Conservation (phyloP, 2,113 vertebrate species). For the Asarcornis scutulata region DNA sequence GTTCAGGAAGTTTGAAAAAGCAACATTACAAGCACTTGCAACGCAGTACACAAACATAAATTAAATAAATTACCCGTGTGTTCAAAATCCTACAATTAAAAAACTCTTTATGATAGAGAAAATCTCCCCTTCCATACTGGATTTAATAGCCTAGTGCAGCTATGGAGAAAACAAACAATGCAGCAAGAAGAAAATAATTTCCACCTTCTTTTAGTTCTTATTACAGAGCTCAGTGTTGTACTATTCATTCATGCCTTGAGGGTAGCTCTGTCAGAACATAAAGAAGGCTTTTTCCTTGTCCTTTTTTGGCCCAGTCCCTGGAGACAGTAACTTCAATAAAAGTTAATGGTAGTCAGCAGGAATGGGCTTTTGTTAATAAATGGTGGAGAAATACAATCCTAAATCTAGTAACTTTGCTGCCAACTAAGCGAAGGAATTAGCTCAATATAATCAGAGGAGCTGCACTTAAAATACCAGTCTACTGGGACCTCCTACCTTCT, state of each 20-base stretch:
- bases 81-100: not conserved
- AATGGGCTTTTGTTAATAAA: constrained; percentile 20
- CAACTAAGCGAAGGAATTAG: not conserved
- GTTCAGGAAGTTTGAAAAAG: not conserved
- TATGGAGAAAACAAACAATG: not conserved
- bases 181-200: not conserved
- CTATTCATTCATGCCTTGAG: not conserved
- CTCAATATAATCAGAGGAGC: not conserved
- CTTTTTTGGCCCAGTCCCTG: not conserved
- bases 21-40: not conserved
- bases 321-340: not conserved
- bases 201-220: not conserved
- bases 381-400: constrained; percentile 23
- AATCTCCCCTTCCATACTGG: not conserved
- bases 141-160: not conserved
- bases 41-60: not conserved
- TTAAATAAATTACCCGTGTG: not conserved
- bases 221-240: not conserved
- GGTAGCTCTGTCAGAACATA: not conserved
- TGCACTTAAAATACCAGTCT: not conserved
- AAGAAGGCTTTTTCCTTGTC: not conserved
- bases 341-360: not conserved
- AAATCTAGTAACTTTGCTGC: not conserved
- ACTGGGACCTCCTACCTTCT: not conserved
- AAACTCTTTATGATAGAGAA: not conserved